phyloP scores from a whole-genome alignment of 2,888 invertebrate genomes.

The Pinctada fucata region DNA sequence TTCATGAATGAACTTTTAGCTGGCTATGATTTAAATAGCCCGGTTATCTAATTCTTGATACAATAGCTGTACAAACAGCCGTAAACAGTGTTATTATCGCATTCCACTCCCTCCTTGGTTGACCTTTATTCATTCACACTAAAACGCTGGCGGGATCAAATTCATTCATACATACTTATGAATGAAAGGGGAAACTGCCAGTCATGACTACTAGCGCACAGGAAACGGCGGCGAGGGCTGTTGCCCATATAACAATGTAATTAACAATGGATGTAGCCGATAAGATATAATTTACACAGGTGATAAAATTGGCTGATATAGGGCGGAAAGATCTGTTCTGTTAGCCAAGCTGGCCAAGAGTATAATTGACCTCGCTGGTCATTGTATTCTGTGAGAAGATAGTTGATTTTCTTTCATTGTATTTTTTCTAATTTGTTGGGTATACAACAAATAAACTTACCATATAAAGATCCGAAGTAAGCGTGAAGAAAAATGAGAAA shows the following conservation, averaged over 20 bases:
- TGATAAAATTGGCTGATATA: not conserved
- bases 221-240: not conserved
- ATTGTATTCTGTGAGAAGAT: too few relatives aligned
- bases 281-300: not conserved
- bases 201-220: not conserved
- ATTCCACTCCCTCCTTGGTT: not conserved
- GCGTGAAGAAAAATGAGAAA: too few relatives aligned
- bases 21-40: not conserved
- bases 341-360: too few relatives aligned
- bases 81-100: not conserved
- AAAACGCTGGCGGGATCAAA: not conserved
- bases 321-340: too few relatives aligned
- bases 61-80: not conserved
- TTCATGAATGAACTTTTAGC: not conserved
- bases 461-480: too few relatives aligned
- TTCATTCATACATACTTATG: not conserved
- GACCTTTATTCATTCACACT: not conserved
- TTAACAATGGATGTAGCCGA: not conserved
- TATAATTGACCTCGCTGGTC: too few relatives aligned
- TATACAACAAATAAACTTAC: too few relatives aligned
- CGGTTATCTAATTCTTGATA: not conserved
- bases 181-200: not conserved
- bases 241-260: not conserved
- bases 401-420: too few relatives aligned
- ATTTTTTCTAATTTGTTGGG: too few relatives aligned